phyloP scores from a whole-genome alignment of 2,113 vertebrate genomes.

The Lota lota region DNA sequence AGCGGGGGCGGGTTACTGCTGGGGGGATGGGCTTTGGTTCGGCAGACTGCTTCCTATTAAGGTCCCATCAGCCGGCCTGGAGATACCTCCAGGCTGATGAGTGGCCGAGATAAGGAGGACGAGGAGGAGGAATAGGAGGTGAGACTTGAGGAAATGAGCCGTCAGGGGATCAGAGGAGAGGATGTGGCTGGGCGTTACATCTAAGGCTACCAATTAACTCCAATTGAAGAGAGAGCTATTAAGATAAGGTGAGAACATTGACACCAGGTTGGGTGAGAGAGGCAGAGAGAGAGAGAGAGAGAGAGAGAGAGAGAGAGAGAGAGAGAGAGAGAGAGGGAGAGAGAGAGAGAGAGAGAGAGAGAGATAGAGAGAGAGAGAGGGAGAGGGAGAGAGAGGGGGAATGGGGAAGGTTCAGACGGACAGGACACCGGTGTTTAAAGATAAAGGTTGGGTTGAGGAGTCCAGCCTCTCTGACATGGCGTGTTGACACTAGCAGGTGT shows the following conservation, averaged over 20 bases:
- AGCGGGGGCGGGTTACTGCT: constrained; percentile 37
- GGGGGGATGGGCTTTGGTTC: neutral
- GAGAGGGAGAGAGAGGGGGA: constrained; percentile 27
- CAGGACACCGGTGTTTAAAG: constrained; percentile 54
- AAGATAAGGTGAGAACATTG: constrained; percentile 55
- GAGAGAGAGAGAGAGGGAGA: too few relatives aligned
- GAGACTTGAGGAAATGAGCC: constrained; percentile 56
- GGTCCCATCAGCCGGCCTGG: constrained; percentile 28
- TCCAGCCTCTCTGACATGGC: constrained; percentile 43
- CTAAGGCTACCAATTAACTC: constrained; percentile 55
- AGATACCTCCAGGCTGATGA: constrained; percentile 26
- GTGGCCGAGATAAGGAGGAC: constrained; percentile 51
- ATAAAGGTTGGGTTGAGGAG: constrained; percentile 47
- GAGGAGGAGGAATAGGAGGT: neutral
- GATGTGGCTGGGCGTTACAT: constrained; percentile 57
- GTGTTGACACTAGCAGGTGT: constrained; percentile 61
- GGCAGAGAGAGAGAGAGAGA: neutral
- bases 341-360: constrained; percentile 22
- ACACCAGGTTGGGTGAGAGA: constrained; percentile 18
- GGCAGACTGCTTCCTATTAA: neutral
- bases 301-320: neutral
- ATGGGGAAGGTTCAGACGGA: constrained; percentile 36
- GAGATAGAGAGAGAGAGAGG: too few relatives aligned
- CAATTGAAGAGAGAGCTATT: constrained; percentile 47
- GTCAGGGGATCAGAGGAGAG: constrained; percentile 62